phyloP scores from a whole-genome alignment of 1,140 invertebrate genomes.

The Campoletis sonorensis region DNA sequence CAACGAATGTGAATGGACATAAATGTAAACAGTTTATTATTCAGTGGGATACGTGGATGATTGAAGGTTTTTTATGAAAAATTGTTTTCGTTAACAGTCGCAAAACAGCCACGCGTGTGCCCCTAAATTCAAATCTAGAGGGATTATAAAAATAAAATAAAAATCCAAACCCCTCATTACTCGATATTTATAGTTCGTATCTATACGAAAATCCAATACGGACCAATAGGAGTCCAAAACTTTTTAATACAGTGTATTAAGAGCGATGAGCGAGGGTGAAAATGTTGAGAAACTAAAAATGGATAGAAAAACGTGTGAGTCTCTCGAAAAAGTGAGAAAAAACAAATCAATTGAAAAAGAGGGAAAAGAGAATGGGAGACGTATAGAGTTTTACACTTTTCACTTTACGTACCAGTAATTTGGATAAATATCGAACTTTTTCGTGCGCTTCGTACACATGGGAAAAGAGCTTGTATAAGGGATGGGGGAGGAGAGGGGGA shows the following conservation, averaged over 20 bases:
- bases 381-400: conserved; percentile 9
- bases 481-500: background rate
- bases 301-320: background rate
- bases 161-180: background rate
- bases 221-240: background rate
- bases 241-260: conserved; percentile 7
- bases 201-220: background rate
- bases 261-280: background rate
- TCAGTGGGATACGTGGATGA: too few species aligned
- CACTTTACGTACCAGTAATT: conserved; percentile 38
- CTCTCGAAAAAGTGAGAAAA: conserved; percentile 17
- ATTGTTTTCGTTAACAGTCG: too few species aligned
- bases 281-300: background rate
- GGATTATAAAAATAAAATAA: background rate
- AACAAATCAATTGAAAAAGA: background rate
- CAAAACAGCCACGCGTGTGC: too few species aligned
- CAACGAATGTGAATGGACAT: too few species aligned
- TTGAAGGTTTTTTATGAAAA: too few species aligned
- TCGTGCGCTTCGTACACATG: background rate
- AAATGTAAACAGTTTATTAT: too few species aligned
- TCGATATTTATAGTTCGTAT: background rate
- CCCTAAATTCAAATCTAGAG: too few species aligned
- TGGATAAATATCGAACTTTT: conserved; percentile 41
- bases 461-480: background rate
- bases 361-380: conserved; percentile 6